Evolutionary conservation across 2,797 vertebrate species (phyloP).

Genomic region (Danio kyathit): DNA sequence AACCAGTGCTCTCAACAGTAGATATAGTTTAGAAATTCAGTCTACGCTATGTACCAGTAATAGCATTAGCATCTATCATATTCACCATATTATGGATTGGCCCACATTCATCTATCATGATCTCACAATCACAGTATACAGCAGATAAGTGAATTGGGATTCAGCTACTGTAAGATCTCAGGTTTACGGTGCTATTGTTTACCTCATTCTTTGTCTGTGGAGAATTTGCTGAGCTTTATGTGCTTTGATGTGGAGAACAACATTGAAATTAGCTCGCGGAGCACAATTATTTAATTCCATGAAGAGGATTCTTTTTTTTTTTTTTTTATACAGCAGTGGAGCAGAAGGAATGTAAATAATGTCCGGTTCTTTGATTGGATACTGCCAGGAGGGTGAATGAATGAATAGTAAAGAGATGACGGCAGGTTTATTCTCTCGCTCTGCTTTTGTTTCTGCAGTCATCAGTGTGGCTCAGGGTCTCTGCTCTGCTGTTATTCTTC

Average conservation of each 20-base stretch:
- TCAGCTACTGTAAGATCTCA: not conserved
- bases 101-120: not conserved
- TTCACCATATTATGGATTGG: not conserved
- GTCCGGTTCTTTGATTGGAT: constrained; percentile 21
- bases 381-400: not conserved
- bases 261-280: constrained; percentile 1
- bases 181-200: constrained; percentile 5
- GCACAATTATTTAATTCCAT: constrained; percentile 26
- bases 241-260: constrained; percentile 19
- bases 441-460: constrained; percentile 19
- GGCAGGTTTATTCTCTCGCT: constrained; percentile 12
- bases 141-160: not conserved
- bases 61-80: not conserved
- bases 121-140: not conserved
- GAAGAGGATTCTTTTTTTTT: constrained; percentile 9
- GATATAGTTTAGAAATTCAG: too few relatives aligned
- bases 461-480: constrained; percentile 20
- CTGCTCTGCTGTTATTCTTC: constrained; percentile 11
- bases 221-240: constrained; percentile 22
- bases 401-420: not conserved
- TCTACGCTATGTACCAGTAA: not conserved
- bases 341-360: constrained; percentile 30
- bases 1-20: too few relatives aligned
- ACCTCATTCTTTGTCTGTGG: constrained; percentile 4
- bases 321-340: not conserved